Conservation (phyloP, 1,140 invertebrate species). For the Coenobita brevimanus region DNA sequence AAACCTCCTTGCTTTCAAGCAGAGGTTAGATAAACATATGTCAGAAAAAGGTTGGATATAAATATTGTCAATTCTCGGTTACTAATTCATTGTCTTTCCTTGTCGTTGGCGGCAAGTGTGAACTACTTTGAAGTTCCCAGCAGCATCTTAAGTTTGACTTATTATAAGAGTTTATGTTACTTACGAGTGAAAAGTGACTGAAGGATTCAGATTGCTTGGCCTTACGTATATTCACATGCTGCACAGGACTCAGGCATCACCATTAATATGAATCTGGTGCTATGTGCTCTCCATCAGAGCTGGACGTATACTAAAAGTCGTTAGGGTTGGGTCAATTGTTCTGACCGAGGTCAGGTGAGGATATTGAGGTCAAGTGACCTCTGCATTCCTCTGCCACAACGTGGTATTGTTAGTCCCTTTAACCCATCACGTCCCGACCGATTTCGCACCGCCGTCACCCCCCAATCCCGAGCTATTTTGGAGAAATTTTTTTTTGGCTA, state of each 20-base stretch:
- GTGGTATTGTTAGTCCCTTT: background rate
- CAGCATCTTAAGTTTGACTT: background rate
- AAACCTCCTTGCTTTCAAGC: too few relatives aligned
- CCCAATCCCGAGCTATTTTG: too few relatives aligned
- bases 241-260: background rate
- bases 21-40: too few relatives aligned
- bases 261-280: too few relatives aligned
- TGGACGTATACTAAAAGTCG: background rate
- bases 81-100: too few relatives aligned
- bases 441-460: too few relatives aligned
- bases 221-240: background rate
- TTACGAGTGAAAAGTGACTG: too few relatives aligned
- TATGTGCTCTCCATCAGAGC: background rate
- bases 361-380: background rate
- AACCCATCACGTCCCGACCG: too few relatives aligned
- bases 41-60: too few relatives aligned
- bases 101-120: too few relatives aligned
- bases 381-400: background rate
- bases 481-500: too few relatives aligned
- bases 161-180: background rate
- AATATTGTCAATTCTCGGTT: too few relatives aligned
- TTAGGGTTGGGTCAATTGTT: background rate
- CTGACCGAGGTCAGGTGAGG: background rate
- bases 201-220: background rate
- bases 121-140: background rate